Evolutionary conservation across 2,113 vertebrate genomes (phyloP).

Genomic region (Amphiprion ocellaris): DNA sequence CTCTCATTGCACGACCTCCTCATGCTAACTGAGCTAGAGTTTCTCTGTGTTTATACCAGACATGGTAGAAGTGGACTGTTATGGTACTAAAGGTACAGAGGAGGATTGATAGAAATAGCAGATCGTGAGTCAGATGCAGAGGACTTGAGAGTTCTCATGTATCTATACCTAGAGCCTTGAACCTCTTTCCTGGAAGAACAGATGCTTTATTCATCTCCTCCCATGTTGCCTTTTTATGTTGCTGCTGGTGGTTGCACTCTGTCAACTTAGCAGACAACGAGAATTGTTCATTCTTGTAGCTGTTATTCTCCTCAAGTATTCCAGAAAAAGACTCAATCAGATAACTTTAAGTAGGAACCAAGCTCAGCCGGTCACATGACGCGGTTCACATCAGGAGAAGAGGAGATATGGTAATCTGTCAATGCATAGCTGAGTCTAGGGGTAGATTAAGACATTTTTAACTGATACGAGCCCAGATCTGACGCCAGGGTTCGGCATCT

Average conservation of each 20-base stretch:
- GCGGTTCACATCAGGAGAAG: constrained; percentile 32
- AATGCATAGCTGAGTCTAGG: constrained; percentile 19
- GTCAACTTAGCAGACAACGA: constrained; percentile 28
- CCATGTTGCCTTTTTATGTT: constrained; percentile 21
- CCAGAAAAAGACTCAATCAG: constrained; percentile 40
- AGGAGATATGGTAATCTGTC: constrained; percentile 42
- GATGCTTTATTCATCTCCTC: constrained; percentile 68
- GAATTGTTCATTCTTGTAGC: constrained; percentile 14
- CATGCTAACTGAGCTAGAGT: constrained; percentile 2
- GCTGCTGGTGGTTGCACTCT: constrained; percentile 10
- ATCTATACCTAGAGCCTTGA: constrained; percentile 42
- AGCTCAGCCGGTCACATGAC: constrained; percentile 24
- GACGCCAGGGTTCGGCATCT: constrained; percentile 33
- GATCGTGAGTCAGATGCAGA: constrained; percentile 39
- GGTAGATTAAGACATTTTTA: constrained; percentile 28
- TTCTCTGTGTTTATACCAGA: constrained; percentile 12
- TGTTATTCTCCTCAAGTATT: constrained; percentile 28
- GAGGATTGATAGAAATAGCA: constrained; percentile 58
- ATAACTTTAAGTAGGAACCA: constrained; percentile 47
- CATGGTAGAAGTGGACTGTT: background rate
- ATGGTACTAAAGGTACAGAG: constrained; percentile 5
- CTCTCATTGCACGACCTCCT: background rate
- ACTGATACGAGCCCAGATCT: constrained; percentile 15
- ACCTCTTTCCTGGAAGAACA: constrained; percentile 64
- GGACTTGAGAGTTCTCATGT: constrained; percentile 11